Percentiles rank a stretch among this genome's conserved stretches.
Evolutionary conservation across 1,140 invertebrate species (phyloP).

Genomic region (Drosophila subpulchrella): DNA sequence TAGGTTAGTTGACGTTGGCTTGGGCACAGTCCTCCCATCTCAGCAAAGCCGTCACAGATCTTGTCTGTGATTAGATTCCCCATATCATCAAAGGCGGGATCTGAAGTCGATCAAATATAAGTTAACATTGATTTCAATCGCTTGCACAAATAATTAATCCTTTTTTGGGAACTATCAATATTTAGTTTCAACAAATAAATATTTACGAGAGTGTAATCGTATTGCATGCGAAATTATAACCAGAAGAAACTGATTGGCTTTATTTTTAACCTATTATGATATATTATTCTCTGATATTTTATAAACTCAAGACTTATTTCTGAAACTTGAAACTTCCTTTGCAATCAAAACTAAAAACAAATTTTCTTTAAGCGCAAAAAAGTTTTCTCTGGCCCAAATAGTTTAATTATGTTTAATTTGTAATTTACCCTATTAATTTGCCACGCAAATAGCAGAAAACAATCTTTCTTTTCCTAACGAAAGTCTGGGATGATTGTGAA

Average conservation of each 20-base stretch:
- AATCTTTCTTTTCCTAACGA: conserved; percentile 6
- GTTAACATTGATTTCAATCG: background rate
- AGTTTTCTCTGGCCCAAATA: conserved; percentile 9
- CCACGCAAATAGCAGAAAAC: conserved; percentile 38
- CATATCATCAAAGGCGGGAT: conserved; percentile 48
- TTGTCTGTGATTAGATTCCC: conserved; percentile 7
- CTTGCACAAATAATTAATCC: background rate
- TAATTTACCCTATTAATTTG: conserved; percentile 32
- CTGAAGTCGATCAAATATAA: conserved; percentile 16
- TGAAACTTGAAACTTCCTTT: too few species aligned
- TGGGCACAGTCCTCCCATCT: background rate
- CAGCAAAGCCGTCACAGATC: conserved; percentile 12
- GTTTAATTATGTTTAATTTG: conserved; percentile 20
- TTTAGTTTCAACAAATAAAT: too few species aligned
- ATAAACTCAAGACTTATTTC: too few species aligned
- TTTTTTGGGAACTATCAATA: background rate
- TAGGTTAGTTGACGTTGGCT: conserved; percentile 21
- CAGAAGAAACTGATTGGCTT: too few species aligned
- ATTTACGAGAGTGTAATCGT: too few species aligned
- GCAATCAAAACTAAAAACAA: background rate
- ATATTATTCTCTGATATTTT: too few species aligned
- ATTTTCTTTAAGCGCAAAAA: background rate
- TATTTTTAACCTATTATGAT: too few species aligned
- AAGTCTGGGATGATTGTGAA: conserved; percentile 27
- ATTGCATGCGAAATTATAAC: too few species aligned